Evolutionary conservation across 2,113 vertebrate species (phyloP), one percentile per base, ranked within the genome.

Genomic region (Corythornis vintsioides): DNA sequence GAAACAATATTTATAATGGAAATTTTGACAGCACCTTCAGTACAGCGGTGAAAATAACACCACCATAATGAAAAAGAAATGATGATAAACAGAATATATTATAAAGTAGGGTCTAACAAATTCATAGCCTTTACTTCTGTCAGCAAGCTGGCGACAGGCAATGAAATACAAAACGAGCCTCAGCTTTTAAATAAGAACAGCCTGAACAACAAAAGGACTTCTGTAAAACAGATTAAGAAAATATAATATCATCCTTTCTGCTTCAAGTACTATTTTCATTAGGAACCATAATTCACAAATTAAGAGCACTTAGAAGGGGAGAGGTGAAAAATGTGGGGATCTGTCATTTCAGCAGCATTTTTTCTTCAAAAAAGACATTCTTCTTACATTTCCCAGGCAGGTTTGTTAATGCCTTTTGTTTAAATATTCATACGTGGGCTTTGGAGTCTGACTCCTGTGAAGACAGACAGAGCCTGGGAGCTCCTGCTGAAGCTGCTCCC

Each of bases 71-170:
- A 94, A 96, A 96, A 96, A 95, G 89, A 92, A 96, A 97, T 91
- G 45, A 93, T 95, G 89, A 96, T 94, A 96, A 97, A 94, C 86
- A 96, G 95, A 96, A 94, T 96, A 84, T 84, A 94, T 97, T 96
- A 96, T 92, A 96, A 95, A 95, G 80, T 72, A 88, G 78, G 71
- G 89, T 93, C 92, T 96, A 94, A 88, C 92, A 93, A 94, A 95
- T 97, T 83, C 93, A 74, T 94, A 95, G 83, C 81, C 96, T 94
- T 94, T 96, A 87, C 78, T 91, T 94, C 86, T 93, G 91, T 95
- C 94, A 94, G 77, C 79, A 94, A 92, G 90, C 93, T 79, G 91
- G 75, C 19, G 4, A 92, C 76, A 96, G 89, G 85, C 80, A 90
- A 53, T 55, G 86, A 90, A 95, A 95, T 66, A 93, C 66, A 92